These are phyloP conservation scores for Cabera pusaria DNA, from an alignment of 2,888 invertebrate genomes.

Conservation along the genomic window DNA sequence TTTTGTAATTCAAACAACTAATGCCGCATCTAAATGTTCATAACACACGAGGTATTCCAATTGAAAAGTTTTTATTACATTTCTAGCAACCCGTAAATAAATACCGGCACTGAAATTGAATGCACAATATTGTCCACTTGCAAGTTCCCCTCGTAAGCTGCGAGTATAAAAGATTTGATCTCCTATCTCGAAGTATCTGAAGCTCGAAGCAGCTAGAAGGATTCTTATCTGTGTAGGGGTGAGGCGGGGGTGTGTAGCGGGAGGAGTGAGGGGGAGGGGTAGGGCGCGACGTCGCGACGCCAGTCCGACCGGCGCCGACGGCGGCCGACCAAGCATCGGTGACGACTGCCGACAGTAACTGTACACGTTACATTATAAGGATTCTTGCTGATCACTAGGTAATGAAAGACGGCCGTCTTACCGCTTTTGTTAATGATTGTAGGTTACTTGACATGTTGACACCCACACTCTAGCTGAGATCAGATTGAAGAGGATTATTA, in stretches of 20 bases:
- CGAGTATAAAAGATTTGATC: background rate
- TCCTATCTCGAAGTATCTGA: conserved; percentile 5
- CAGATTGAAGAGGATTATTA: too few relatives aligned
- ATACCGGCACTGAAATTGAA: too few relatives aligned
- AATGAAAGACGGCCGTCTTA: conserved; percentile 10
- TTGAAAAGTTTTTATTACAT: too few relatives aligned
- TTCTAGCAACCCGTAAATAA: too few relatives aligned
- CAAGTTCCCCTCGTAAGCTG: too few relatives aligned
- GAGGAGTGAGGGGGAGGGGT: conserved; percentile 34
- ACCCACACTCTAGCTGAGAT: too few relatives aligned
- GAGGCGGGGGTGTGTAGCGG: conserved; percentile 40
- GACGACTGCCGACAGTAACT: background rate
- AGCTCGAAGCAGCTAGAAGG: conserved; percentile 27
- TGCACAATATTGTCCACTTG: too few relatives aligned
- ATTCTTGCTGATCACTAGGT: conserved; percentile 13
- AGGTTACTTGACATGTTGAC: too few relatives aligned
- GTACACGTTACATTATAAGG: conserved; percentile 17
- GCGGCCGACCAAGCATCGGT: conserved; percentile 13
- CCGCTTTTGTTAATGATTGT: background rate
- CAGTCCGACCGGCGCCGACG: conserved; percentile 74
- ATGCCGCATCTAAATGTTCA: too few relatives aligned
- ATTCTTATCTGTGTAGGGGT: conserved; percentile 29
- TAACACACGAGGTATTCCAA: too few relatives aligned
- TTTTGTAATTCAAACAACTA: too few relatives aligned
- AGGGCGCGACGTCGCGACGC: conserved; percentile 75